Percentiles rank a stretch among this genome's conserved stretches.
Conservation (phyloP, 2,888 invertebrate genomes). For the Plagiodera versicolora region DNA sequence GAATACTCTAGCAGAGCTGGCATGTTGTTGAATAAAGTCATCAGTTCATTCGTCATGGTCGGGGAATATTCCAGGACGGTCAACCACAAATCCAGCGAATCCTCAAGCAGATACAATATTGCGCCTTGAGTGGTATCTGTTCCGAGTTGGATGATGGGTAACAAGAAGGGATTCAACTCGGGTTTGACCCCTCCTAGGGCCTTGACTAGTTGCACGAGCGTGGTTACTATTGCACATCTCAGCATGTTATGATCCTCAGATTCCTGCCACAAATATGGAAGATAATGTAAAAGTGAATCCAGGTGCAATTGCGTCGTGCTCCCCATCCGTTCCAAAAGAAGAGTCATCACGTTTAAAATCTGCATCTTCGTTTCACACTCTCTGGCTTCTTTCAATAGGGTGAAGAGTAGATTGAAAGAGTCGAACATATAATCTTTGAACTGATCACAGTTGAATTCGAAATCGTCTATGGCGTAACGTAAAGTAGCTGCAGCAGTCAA, state of each 20-base stretch:
- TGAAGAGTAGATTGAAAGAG: constrained; percentile 78
- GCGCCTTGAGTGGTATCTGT: constrained; percentile 78
- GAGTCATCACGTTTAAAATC: constrained; percentile 85
- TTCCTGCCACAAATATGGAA: constrained; percentile 87
- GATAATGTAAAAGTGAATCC: constrained; percentile 74
- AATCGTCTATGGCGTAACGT: constrained; percentile 84
- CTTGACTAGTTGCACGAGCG: constrained; percentile 83
- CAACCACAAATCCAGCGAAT: constrained; percentile 89
- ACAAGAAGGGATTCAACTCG: constrained; percentile 64
- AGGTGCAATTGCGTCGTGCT: constrained; percentile 71
- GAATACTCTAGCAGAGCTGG: constrained; percentile 77
- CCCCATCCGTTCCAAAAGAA: constrained; percentile 85
- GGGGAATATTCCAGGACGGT: constrained; percentile 79
- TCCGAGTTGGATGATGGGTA: constrained; percentile 70
- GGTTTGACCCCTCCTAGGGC: constrained; percentile 59
- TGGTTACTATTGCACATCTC: constrained; percentile 85
- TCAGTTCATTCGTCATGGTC: constrained; percentile 64
- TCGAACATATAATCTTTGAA: constrained; percentile 83
- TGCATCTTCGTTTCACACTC: constrained; percentile 67
- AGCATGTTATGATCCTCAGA: constrained; percentile 88
- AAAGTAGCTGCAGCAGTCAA: constrained; percentile 85
- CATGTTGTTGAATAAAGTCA: constrained; percentile 75
- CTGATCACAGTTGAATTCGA: constrained; percentile 85
- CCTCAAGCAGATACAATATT: constrained; percentile 89
- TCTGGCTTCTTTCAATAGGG: constrained; percentile 75